Evolutionary conservation across 2,888 invertebrate genomes (phyloP).

Genomic region (Nomada fucata): DNA sequence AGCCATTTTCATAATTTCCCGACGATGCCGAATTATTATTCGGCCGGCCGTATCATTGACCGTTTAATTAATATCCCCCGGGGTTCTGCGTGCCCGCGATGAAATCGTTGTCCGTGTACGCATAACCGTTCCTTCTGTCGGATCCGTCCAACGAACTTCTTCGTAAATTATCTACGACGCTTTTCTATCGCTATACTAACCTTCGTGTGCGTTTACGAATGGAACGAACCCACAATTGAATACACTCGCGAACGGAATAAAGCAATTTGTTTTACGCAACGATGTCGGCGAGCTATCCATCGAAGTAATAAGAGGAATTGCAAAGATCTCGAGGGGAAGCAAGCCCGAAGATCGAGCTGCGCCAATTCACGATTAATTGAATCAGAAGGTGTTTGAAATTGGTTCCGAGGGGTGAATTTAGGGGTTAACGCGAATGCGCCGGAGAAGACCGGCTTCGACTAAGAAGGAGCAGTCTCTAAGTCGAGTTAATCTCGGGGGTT

Average conservation of each 20-base stretch:
- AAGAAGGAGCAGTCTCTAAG: slow-evolving; percentile 34
- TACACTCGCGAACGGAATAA: too few relatives aligned
- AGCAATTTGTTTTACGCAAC: too few relatives aligned
- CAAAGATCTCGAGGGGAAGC: too few relatives aligned
- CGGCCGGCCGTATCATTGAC: slow-evolving; percentile 8
- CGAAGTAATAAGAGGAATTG: too few relatives aligned
- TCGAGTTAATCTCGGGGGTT: slow-evolving; percentile 55
- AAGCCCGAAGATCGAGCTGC: background rate
- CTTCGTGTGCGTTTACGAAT: too few relatives aligned
- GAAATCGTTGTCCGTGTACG: slow-evolving; percentile 30
- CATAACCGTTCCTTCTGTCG: slow-evolving; percentile 6
- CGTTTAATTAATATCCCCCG: slow-evolving; percentile 45
- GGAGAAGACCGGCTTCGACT: background rate
- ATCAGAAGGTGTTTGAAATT: slow-evolving; percentile 40
- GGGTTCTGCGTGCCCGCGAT: background rate
- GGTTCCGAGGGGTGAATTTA: slow-evolving; percentile 40
- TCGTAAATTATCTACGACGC: slow-evolving; percentile 9
- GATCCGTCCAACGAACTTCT: background rate
- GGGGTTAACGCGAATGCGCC: background rate
- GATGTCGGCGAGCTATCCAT: too few relatives aligned
- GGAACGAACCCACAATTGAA: too few relatives aligned
- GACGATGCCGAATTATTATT: slow-evolving; percentile 38
- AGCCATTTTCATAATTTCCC: slow-evolving; percentile 41
- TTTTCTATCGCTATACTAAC: too few relatives aligned
- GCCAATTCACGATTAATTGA: slow-evolving; percentile 45